Evolutionary conservation across 2,888 invertebrate species (phyloP), one percentile per base, ranked within the genome.

Genomic region (Ochlodes sylvanus): DNA sequence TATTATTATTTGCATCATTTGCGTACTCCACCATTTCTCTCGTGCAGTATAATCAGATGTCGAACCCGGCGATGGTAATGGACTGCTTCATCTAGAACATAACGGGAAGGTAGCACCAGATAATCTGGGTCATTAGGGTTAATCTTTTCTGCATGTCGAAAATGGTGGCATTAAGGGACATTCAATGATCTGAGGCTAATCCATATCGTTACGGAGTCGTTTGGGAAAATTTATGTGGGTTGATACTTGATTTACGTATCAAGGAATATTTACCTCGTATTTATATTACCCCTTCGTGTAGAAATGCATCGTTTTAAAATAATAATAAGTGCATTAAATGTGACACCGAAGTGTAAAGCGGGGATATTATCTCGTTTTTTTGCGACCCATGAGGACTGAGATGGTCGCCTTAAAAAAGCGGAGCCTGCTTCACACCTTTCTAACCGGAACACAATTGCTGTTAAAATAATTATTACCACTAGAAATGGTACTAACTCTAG

Each of bases 131-230:
- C 58, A 60, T 66, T 66, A 66, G 41, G 58, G 66, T 52, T 42
- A 66, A 66, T 66, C 66, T 66, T 58, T 66, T 66, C 58, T 52
- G 52, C 52, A 60, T 66, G 60, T 66, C 52, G 52, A 66, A 66
- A 66, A 66, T 60, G 58, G 60, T 27, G 58, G 66, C 60, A 60
- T 58, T 66, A 60, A 66, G 52, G 60, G 52, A 52, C 38, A 66
- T 66, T 66, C 66, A 66, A 55, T 66, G 66, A 66, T 66, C 54
- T 66, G 66, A 44, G 42, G 44, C 54, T 66, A 66, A 66, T 61
- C 66, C 66, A 44, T 12, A 34, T 54, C 66, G 44, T 54, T 60
- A 61, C 60, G 34, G 54, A 34, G 66, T 61, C 66, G 66, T 55
- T 61, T 55, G n/a, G 66, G 54, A 7, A 66, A 58, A 66, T 66